Base-by-base conservation (phyloP, 2,113 vertebrate species). In the Ibidorhyncha struthersii region DNA sequence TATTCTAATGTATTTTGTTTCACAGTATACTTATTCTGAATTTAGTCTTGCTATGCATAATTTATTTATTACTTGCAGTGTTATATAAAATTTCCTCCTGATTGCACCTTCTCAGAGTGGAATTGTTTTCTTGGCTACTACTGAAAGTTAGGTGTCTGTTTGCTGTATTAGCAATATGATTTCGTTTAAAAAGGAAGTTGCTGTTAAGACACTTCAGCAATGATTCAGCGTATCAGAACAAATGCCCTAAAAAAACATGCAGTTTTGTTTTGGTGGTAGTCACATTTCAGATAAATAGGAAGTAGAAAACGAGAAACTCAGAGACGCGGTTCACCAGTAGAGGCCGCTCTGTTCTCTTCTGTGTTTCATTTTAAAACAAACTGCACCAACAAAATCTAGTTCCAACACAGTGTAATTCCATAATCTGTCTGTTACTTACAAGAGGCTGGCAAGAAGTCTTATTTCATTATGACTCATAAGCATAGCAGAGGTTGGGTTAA, bases 1-100 rank as follows among this genome's bases (percentile, higher is more conserved):
- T 95, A 91, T 85, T 93, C 53, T 94, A 49, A 84, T 97, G 95
- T 97, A 96, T 96, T 95, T 97, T 96, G 93, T 95, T 95, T 95
- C 83, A 92, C 94, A 86, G 66, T 96, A 92, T 93, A 91, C 89
- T 93, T 81, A 94, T 36, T 94, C 91, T 96, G 94, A 90, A 96
- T 93, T 95, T 97, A 97, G 96, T 94, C 94, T 97, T 97, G 96
- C 89, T 95, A 93, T 97, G 96, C 95, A 96, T 95, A 86, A 92
- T 72, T 95, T 95, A 95, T 86, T 94, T 95, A 96, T 90, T 97
- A 93, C 86, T 94, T 96, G 81, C 96, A 90, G 89, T 96, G 93
- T 95, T 97, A 96, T 21, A 97, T 97, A 97, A 96, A 96, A 94
- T 93, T 90, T 97, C 74, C 69, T 97, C 52, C 90, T 97, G 96